phyloP scores from a whole-genome alignment of 2,888 invertebrate genomes.

The Mythimna loreyi region DNA sequence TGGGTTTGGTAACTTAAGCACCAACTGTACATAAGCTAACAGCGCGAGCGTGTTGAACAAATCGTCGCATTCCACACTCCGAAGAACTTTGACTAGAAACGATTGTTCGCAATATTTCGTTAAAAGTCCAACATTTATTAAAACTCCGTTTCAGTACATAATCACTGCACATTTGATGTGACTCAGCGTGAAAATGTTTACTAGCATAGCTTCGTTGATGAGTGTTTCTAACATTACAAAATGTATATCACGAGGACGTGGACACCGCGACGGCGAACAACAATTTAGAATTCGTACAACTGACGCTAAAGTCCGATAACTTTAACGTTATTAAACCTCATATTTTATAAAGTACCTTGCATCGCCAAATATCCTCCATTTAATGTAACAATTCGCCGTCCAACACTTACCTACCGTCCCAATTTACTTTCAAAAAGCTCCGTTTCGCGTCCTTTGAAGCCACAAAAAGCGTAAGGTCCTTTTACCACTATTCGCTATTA shows the following conservation, averaged over 20 bases:
- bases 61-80: constrained; percentile 12
- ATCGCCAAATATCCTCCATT: constrained; percentile 49
- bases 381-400: constrained; percentile 37
- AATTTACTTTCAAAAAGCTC: constrained; percentile 45
- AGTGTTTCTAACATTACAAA: constrained; percentile 38
- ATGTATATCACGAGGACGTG: constrained; percentile 49
- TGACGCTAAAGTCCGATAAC: constrained; percentile 33
- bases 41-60: constrained; percentile 34
- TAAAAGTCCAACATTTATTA: neutral
- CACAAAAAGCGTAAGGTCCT: constrained; percentile 38
- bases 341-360: constrained; percentile 57
- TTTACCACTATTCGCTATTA: constrained; percentile 3
- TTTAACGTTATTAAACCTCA: constrained; percentile 44
- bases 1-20: too few species aligned
- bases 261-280: constrained; percentile 58
- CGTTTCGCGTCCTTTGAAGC: constrained; percentile 44
- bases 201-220: constrained; percentile 63
- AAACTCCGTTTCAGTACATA: constrained; percentile 10
- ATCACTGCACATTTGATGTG: constrained; percentile 32
- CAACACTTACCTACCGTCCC: constrained; percentile 35
- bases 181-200: constrained; percentile 26
- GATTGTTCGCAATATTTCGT: neutral
- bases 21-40: too few species aligned
- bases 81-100: constrained; percentile 8
- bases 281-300: constrained; percentile 52